Base-by-base conservation (phyloP, 2,797 vertebrate genomes). In the Esox masquinongy region DNA sequence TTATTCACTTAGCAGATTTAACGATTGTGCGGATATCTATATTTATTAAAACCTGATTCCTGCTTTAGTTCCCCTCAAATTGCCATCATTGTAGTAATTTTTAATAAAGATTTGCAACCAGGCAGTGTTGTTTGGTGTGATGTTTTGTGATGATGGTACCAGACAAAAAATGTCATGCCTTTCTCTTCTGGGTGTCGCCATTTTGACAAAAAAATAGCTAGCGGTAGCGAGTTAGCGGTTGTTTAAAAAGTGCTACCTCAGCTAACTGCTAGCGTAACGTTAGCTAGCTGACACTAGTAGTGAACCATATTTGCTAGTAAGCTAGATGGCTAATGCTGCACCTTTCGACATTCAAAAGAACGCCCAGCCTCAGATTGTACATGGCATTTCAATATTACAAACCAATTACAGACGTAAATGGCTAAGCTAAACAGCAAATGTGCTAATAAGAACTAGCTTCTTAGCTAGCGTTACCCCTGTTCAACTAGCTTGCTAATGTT, bases 141-240 rank as follows among this genome's bases (percentile, higher is more conserved):
- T 34, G 63, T 31, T 36, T 19, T 66, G 64, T 66, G 56, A 61
- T 61, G 56, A 24, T 59, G 11, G 22, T 59, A 24, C 22, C 56
- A 59, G 22, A 59, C 56, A 22, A 34, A 34, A 59, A 66, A 19
- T 36, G 64, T 88, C 83, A 84, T 74, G 84, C 84, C 74, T 81
- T 80, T 79, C 72, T 84, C 80, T 80, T 85, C 80, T 87, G 86
- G 88, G 81, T 82, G 86, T 76, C 85, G 88, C 90, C 90, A 90
- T 91, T 83, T 90, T 88, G 86, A 79, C 79, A 76, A 84, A 88
- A 76, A 59, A 70, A 68, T 71, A 71, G 26, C n/a, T 68, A 51
- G 43, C 19, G 39, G 53, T 71, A 69, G 77, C 22, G 43, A 66
- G 47, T 66, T 36, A 47, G 43, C 36, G 43, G 12, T 47, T 47